phyloP scores from a whole-genome alignment of 1,140 invertebrate genomes.

The Bombus sylvicola region DNA sequence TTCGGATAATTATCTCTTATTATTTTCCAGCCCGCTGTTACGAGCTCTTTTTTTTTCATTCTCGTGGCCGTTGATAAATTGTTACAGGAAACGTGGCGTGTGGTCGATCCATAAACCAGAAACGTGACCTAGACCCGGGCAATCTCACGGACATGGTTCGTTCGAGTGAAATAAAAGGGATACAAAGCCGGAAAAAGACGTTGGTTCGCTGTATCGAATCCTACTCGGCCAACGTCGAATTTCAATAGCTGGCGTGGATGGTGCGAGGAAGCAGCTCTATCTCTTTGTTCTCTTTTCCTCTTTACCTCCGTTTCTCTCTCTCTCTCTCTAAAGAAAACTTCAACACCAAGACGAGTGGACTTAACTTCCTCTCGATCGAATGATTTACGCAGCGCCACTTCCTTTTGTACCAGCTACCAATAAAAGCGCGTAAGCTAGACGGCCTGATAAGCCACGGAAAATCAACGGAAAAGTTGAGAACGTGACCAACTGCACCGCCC shows the following conservation, averaged over 20 bases:
- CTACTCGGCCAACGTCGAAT: conserved; percentile 31
- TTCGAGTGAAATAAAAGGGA: conserved; percentile 43
- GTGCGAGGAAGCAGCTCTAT: neutral
- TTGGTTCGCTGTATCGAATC: conserved; percentile 23
- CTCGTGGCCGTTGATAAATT: conserved; percentile 27
- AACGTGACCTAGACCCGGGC: conserved; percentile 45
- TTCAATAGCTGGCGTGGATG: conserved; percentile 39
- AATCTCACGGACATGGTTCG: conserved; percentile 25
- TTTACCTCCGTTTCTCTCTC: too few species aligned
- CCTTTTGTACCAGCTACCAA: conserved; percentile 35
- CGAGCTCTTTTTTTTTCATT: neutral
- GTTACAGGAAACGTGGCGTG: conserved; percentile 29
- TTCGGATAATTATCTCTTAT: conserved; percentile 17
- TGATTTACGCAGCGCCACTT: conserved; percentile 58
- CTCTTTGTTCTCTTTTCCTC: too few species aligned
- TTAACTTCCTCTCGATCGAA: conserved; percentile 45
- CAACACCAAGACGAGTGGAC: conserved; percentile 47
- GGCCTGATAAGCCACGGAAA: conserved; percentile 53
- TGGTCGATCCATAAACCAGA: conserved; percentile 36
- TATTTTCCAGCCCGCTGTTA: neutral
- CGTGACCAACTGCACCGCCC: conserved; percentile 42
- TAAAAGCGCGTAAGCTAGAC: conserved; percentile 44
- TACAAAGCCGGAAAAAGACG: neutral
- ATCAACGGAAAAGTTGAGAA: conserved; percentile 13
- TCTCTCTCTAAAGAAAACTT: conserved; percentile 19